These are phyloP conservation scores for Galemys pyrenaicus DNA, from an alignment of 2,113 vertebrate species.

Conservation along the genomic window DNA sequence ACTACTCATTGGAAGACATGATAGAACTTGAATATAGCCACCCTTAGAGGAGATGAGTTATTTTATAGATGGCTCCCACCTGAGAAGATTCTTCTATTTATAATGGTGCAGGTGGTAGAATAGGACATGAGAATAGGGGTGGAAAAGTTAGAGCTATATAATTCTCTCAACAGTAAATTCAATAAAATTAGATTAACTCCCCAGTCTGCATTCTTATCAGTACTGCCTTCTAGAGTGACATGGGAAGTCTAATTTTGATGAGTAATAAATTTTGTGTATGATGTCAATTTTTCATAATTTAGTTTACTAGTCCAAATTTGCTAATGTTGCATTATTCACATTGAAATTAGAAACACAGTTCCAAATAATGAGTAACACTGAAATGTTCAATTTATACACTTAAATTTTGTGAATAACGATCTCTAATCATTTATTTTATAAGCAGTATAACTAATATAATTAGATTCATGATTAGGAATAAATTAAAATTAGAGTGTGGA, in stretches of 20 bases:
- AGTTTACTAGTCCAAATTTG: background rate
- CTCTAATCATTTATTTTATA: background rate
- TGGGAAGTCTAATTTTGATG: conserved; percentile 24
- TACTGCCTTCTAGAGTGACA: conserved; percentile 80
- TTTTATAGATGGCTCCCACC: conserved; percentile 85
- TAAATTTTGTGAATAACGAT: background rate
- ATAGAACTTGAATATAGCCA: conserved; percentile 80
- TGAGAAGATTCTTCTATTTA: conserved; percentile 79
- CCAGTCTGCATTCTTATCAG: conserved; percentile 75
- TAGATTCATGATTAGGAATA: background rate
- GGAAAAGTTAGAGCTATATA: conserved; percentile 80
- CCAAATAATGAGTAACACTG: background rate
- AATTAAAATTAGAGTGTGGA: background rate
- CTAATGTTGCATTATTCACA: conserved; percentile 15
- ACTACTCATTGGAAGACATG: conserved; percentile 80
- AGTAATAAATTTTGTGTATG: background rate
- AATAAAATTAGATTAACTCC: conserved; percentile 75
- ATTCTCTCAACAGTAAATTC: conserved; percentile 67
- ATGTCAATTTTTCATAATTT: conserved; percentile 50
- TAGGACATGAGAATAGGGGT: conserved; percentile 75
- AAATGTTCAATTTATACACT: background rate
- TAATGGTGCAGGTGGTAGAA: conserved; percentile 81
- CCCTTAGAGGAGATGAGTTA: conserved; percentile 83
- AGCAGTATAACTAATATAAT: background rate
- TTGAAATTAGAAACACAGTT: background rate